Conservation (phyloP, 2,888 invertebrate genomes). For the Volucella bombylans region DNA sequence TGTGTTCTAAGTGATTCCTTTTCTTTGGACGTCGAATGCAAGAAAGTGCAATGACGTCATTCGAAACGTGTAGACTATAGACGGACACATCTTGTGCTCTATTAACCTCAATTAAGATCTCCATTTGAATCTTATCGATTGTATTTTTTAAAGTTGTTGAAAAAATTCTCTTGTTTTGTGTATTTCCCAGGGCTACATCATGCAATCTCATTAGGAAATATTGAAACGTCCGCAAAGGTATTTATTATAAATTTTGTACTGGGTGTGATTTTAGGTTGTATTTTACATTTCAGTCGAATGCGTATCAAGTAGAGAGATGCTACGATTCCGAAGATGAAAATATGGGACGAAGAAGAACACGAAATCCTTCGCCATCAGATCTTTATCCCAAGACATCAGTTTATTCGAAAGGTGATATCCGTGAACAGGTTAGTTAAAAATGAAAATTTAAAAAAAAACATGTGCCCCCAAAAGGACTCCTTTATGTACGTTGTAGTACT, state of each 20-base stretch:
- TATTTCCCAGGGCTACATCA: slow-evolving; percentile 81
- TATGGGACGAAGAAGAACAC: slow-evolving; percentile 87
- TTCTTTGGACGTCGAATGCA: slow-evolving; percentile 42
- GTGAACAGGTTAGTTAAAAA: slow-evolving; percentile 86
- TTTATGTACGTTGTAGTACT: slow-evolving; percentile 84
- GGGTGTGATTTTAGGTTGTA: slow-evolving; percentile 29
- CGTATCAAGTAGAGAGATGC: slow-evolving; percentile 83
- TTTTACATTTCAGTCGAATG: slow-evolving; percentile 75
- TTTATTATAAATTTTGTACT: neutral
- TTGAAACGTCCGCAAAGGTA: slow-evolving; percentile 81
- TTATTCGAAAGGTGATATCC: slow-evolving; percentile 92
- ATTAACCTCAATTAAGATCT: slow-evolving; percentile 70
- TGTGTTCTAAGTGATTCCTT: slow-evolving; percentile 29
- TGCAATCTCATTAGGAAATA: slow-evolving; percentile 83
- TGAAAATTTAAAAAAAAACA: too few relatives aligned
- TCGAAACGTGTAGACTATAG: slow-evolving; percentile 44
- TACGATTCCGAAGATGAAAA: slow-evolving; percentile 93
- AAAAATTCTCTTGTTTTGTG: slow-evolving; percentile 27
- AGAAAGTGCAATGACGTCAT: slow-evolving; percentile 71
- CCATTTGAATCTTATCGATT: slow-evolving; percentile 69
- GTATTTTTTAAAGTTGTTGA: slow-evolving; percentile 26
- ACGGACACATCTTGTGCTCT: slow-evolving; percentile 66
- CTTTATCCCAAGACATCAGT: slow-evolving; percentile 83
- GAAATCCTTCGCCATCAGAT: slow-evolving; percentile 83
- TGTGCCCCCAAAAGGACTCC: slow-evolving; percentile 2